Evolutionary conservation across 2,113 vertebrate genomes (phyloP).

Genomic region (Pipa parva): DNA sequence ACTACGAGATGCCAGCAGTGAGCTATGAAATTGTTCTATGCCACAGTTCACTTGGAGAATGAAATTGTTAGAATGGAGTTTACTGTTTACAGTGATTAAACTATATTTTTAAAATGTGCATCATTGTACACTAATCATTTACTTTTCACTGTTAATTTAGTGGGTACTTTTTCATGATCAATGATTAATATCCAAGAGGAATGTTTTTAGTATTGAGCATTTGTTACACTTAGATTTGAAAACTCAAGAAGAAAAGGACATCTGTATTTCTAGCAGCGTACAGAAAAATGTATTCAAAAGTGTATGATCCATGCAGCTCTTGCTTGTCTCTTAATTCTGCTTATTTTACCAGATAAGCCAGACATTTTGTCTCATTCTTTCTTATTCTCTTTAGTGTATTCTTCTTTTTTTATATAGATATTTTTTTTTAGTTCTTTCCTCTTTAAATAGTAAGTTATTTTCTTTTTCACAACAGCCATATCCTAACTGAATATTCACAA

Average conservation of each 20-base stretch:
- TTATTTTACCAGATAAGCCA: background rate
- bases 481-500: background rate
- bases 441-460: slow-evolving; percentile 43
- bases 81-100: background rate
- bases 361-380: slow-evolving; percentile 29
- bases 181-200: background rate
- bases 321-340: slow-evolving; percentile 38
- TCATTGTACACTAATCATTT: background rate
- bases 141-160: background rate
- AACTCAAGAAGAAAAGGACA: background rate
- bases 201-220: slow-evolving; percentile 1
- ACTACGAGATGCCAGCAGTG: background rate
- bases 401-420: background rate
- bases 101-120: background rate
- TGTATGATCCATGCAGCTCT: too few species aligned
- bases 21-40: slow-evolving; percentile 5
- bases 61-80: background rate
- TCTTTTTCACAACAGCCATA: slow-evolving; percentile 13
- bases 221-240: background rate
- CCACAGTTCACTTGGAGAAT: background rate
- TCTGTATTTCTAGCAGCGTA: too few species aligned
- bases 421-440: slow-evolving; percentile 35
- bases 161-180: background rate
- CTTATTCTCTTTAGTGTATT: slow-evolving; percentile 27
- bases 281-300: background rate